Evolutionary conservation across 2,113 vertebrate genomes (phyloP), one percentile per base, ranked within the genome.

Genomic region (Leptosomus discolor): DNA sequence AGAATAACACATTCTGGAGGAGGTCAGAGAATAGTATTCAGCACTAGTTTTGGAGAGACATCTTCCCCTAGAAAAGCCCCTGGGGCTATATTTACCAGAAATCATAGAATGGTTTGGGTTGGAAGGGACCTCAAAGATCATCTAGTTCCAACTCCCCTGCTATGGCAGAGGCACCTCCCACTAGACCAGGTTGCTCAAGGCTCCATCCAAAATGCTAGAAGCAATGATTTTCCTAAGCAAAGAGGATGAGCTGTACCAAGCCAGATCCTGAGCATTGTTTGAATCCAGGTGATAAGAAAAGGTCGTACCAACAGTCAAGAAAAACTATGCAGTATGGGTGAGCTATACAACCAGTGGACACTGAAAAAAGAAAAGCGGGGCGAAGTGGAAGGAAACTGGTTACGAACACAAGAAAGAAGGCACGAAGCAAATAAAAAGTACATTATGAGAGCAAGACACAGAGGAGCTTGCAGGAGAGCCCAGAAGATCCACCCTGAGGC

Each of bases 301-400:
- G 20, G 11, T 24, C 2, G 0, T 14, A 32, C 12, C 20, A 45
- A 86, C 4, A 50, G 15, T 19, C 39, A 41, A 50, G 18, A 12
- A 82, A 74, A 77, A 19, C 4, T 1, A 24, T 0, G 29, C 19
- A n/a, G 10, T 5, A 10, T 2, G 7, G 30, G 29, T 6, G 10
- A 89, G 48, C n/a, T 51, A 12, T 7, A 23, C n/a, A 69, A 36
- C 3, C 36, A 37, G 46, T 23, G 37, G n/a, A 22, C 11, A 21
- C 4, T 2, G 12, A 36, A 75, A 74, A 60, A 57, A n/a, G 8
- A 24, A 78, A 46, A 9, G 36, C 4, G 5, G 18, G n/a, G n/a
- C n/a, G 13, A 20, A 15, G n/a, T 11, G 0, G 29, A 21, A 34
- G 13, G 26, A 51, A 68, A 37, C 21, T 7, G 6, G 12, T 19